phyloP scores from a whole-genome alignment of 2,888 invertebrate species.

The Mantis religiosa region DNA sequence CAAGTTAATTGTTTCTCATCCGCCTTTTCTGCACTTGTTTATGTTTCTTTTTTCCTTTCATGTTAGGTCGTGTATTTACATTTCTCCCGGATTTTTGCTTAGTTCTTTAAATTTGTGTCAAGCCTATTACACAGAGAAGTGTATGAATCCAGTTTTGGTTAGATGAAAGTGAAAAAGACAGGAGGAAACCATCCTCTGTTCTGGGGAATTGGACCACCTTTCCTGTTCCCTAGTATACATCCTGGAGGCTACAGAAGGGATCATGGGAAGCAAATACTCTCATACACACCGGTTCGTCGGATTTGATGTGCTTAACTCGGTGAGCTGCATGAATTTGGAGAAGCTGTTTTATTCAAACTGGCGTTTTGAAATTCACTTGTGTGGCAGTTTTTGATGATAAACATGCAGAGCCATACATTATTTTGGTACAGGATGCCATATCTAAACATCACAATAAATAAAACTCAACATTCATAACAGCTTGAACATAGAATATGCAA shows the following conservation, averaged over 20 bases:
- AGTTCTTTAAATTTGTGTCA: no score
- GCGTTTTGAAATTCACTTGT: neutral
- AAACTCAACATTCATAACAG: neutral
- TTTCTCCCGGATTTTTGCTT: no score
- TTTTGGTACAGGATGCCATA: neutral
- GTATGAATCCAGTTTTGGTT: no score
- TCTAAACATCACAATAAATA: neutral
- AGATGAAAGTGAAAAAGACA: no score
- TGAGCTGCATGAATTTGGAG: neutral
- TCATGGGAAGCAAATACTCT: neutral
- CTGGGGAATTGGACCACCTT: no score
- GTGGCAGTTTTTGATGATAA: neutral
- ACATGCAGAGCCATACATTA: neutral
- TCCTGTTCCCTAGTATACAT: no score
- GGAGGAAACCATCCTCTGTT: no score
- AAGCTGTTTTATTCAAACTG: neutral
- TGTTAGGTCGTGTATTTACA: no score
- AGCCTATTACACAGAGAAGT: no score
- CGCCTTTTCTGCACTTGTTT: no score
- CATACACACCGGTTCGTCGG: neutral
- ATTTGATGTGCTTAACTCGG: neutral
- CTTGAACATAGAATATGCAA: neutral
- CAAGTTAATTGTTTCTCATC: no score
- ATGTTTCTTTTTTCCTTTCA: no score
- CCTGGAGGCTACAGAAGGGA: neutral